Percentiles rank a stretch among this genome's conserved stretches.
Evolutionary conservation across 2,888 invertebrate species (phyloP).

Genomic region (Leucoma salicis): DNA sequence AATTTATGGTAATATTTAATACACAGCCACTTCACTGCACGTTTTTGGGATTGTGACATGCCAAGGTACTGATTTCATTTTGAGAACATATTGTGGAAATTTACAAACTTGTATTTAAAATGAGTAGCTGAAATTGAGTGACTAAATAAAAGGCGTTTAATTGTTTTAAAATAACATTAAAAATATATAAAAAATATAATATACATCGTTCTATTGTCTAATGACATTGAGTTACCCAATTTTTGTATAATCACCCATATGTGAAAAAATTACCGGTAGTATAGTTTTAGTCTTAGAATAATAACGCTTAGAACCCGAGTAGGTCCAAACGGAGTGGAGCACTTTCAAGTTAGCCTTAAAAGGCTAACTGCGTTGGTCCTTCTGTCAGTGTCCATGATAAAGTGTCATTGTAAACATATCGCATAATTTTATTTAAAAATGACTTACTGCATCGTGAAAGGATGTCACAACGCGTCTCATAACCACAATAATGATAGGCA

Average conservation of each 20-base stretch:
- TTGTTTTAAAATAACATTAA: constrained; percentile 2
- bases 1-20: constrained; percentile 2
- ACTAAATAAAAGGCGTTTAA: constrained; percentile 4
- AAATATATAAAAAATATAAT: background rate
- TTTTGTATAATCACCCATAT: constrained; percentile 7
- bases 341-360: no score
- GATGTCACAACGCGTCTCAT: no score
- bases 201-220: constrained; percentile 2
- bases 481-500: no score
- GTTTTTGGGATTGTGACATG: constrained; percentile 12
- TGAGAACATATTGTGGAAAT: constrained; percentile 8
- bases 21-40: constrained; percentile 3
- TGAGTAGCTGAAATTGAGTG: constrained; percentile 8
- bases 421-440: no score
- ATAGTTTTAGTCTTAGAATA: no score
- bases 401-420: no score
- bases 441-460: no score
- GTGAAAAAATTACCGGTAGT: no score
- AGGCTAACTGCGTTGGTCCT: no score
- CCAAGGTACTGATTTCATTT: constrained; percentile 6
- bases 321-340: no score
- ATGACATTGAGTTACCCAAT: constrained; percentile 6
- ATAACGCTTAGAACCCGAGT: no score
- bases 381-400: no score
- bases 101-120: background rate